Evolutionary conservation across 1,140 invertebrate species (phyloP), one percentile per base, ranked within the genome.

Genomic region (Ceratosolen solmsi): DNA sequence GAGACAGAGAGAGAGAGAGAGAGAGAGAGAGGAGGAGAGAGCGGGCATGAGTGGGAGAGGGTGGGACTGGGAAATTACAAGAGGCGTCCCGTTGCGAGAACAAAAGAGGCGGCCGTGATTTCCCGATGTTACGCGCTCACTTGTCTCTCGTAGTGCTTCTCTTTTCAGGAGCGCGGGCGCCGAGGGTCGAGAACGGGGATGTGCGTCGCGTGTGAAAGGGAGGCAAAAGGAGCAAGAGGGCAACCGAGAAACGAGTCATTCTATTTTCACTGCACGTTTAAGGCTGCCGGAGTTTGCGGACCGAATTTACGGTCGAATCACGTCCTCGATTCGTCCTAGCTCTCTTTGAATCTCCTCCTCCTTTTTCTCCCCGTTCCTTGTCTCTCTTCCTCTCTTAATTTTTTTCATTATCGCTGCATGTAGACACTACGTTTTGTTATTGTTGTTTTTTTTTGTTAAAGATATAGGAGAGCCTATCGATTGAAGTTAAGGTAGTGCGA

Each of bases 261-360:
- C 77, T 83, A 83, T 83, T 83, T 83, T 49, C 82, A 83, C 76
- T 79, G 76, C 82, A 83, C 82, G 82, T 83, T 83, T 83, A 79
- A 83, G 71, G 76, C 76, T 83, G 33, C 58, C 33, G n/a, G 74
- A 82, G 80, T 82, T 82, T 82, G 80, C 51, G 74, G 74, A 38
- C 70, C 75, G 54, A 82, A 82, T 82, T 82, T 82, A 82, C 75
- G 80, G 75, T 78, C 80, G 75, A 73, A 82, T 82, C 80, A 82
- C 80, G 80, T 82, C 75, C 80, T 77, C 54, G 7, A 30, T 74
- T 71, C 80, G 36, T 81, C 63, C 73, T 49, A 49, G 22, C 41
- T 20, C 72, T 27, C 36, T 27, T 49, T 41, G 7, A 7, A 51
- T 54, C 80, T 70, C 36, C 58, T 58, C 33, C 41, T 22, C 36